phyloP scores from a whole-genome alignment of 2,888 invertebrate species.

The Onthophagus sagittarius region DNA sequence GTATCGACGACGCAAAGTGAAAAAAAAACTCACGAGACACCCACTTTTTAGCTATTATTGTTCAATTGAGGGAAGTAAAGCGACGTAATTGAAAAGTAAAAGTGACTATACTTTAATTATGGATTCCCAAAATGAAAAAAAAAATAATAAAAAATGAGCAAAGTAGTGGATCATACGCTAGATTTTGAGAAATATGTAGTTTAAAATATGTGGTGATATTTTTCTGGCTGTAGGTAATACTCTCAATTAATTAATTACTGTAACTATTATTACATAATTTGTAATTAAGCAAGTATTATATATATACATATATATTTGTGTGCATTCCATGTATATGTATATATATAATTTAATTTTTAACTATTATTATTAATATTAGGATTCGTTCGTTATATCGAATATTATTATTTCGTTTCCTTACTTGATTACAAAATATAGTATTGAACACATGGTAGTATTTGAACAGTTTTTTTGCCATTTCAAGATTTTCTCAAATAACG shows the following conservation, averaged over 20 bases:
- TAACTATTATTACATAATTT: slow-evolving; percentile 51
- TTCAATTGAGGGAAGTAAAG: neutral
- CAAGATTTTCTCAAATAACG: neutral
- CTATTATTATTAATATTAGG: slow-evolving; percentile 23
- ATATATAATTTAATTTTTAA: slow-evolving; percentile 37
- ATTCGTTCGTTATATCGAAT: slow-evolving; percentile 4
- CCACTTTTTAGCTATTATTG: slow-evolving; percentile 41
- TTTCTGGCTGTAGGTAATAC: slow-evolving; percentile 52
- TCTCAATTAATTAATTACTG: slow-evolving; percentile 38
- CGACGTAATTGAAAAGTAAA: too few relatives aligned
- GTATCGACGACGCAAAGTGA: neutral
- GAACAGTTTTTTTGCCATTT: neutral
- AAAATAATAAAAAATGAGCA: slow-evolving; percentile 20
- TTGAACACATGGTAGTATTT: neutral
- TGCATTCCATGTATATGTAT: neutral
- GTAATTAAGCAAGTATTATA: slow-evolving; percentile 44
- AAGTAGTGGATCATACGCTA: slow-evolving; percentile 43
- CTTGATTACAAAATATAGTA: neutral
- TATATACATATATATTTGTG: slow-evolving; percentile 31
- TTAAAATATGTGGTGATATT: slow-evolving; percentile 52
- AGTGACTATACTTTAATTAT: slow-evolving; percentile 22
- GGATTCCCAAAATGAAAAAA: slow-evolving; percentile 29
- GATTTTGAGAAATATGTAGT: slow-evolving; percentile 47
- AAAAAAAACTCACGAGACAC: slow-evolving; percentile 28
- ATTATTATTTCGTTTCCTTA: neutral